A percentile compares a stretch with the other conserved stretches of the same genome.
These are phyloP conservation scores for Schizaphis graminum DNA, from an alignment of 2,888 invertebrate species.

Conservation along the genomic window DNA sequence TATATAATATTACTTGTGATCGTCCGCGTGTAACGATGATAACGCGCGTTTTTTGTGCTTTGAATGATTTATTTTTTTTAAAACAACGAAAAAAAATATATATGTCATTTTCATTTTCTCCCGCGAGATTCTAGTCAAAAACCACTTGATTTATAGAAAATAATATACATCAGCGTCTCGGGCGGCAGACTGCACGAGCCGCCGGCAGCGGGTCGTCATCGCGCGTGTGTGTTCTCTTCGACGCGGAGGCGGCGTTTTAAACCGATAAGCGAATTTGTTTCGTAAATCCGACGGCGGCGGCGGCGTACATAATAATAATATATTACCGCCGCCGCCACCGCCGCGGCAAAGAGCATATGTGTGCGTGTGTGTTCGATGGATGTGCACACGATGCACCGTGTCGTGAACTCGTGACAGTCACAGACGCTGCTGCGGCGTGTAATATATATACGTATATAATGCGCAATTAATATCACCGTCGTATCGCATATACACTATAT, in stretches of 20 bases:
- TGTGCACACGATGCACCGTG: not conserved
- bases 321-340: not conserved
- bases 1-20: not conserved
- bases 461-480: not conserved
- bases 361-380: not conserved
- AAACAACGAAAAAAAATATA: not conserved
- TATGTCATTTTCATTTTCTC: not conserved
- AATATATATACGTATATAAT: too few species aligned
- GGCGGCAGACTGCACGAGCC: not conserved
- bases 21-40: not conserved
- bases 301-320: constrained; percentile 9
- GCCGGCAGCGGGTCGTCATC: not conserved
- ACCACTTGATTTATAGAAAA: not conserved
- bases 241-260: constrained; percentile 39
- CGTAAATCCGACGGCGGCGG: not conserved
- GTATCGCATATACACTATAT: not conserved
- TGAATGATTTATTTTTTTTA: not conserved
- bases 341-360: constrained; percentile 16
- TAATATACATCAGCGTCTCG: not conserved
- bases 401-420: constrained; percentile 1
- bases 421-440: not conserved
- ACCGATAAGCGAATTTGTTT: constrained; percentile 58
- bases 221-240: constrained; percentile 50
- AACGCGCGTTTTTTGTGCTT: not conserved
- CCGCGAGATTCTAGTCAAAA: not conserved